Evolutionary conservation across 2,797 vertebrate species (phyloP).

Genomic region (Zonotrichia albicollis): DNA sequence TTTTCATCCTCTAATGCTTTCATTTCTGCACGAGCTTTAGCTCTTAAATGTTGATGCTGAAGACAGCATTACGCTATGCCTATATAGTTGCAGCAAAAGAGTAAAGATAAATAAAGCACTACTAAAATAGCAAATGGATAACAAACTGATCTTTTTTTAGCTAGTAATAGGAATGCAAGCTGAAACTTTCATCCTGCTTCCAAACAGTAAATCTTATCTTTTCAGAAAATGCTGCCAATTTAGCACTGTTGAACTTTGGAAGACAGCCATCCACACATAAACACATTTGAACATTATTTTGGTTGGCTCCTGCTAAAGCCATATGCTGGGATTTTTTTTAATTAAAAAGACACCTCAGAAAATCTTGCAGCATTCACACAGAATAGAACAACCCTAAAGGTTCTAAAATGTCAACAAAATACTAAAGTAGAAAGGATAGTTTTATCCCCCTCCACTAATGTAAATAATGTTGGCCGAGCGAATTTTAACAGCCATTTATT

Average conservation of each 20-base stretch:
- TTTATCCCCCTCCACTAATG: neutral
- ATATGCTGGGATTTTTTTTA: neutral
- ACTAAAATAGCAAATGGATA: conserved; percentile 19
- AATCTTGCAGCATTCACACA: neutral
- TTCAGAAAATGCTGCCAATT: conserved; percentile 38
- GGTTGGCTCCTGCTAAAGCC: neutral
- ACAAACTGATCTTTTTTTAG: neutral
- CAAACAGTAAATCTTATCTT: conserved; percentile 43
- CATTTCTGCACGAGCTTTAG: neutral
- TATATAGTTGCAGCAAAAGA: neutral
- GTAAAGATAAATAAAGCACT: neutral
- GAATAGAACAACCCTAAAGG: neutral
- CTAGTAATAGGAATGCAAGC: neutral
- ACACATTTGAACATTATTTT: conserved; percentile 42
- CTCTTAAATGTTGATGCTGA: neutral
- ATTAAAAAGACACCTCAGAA: conserved; percentile 30
- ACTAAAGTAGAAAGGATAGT: neutral
- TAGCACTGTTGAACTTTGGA: conserved; percentile 29
- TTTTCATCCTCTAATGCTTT: neutral
- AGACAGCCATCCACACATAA: conserved; percentile 36
- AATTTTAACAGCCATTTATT: neutral
- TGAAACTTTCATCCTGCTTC: conserved; percentile 32
- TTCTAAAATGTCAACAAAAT: conserved; percentile 20
- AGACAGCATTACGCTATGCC: neutral
- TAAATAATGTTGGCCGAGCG: neutral